Base-by-base conservation (phyloP, 1,140 invertebrate species). In the Bombus sylvicola region DNA sequence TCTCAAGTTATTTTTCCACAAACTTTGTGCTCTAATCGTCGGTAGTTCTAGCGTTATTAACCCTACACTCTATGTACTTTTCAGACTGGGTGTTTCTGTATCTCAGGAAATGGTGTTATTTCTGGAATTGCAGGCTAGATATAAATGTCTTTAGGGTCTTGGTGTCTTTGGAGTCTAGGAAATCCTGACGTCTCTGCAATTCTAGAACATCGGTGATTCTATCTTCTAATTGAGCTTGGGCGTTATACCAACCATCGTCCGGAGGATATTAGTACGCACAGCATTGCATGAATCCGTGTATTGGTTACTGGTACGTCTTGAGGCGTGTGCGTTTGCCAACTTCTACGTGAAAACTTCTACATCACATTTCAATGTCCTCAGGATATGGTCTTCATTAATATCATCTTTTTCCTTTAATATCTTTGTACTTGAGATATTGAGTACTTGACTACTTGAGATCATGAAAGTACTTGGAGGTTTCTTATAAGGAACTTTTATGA, bases 211-310 rank as follows among this genome's bases (percentile, higher is more conserved):
- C 31, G 18, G 31, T 37, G 66, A 68, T 68, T 68, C 34, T 37
- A 68, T 68, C 66, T 68, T 68, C 34, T 68, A 68, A 68, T 68
- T 68, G 66, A 68, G 34, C 34, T 68, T 37, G 66, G 66, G 22
- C 34, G 8, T 68, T 68, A 25, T 68, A 68, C 34, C 64, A 66
- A 66, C 64, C 66, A 68, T 68, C 25, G 66, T 34, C 66, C 31
- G 22, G 9, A 4, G 34, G 34, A 68, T 68, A 37, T 68, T 68
- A 22, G 66, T 37, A 68, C 18, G 31, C 31, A 68, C 9, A 68
- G 18, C 18, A 2, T 31, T 31, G 64, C 5, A 25, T 3, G 66
- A 37, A 68, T 37, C 31, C 2, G 13, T 18, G 64, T 18, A 18
- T 66, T 66, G 6, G 64, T 66, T 34, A 3, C 15, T 34, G n/a